Conservation (phyloP, 2,797 vertebrate genomes). For the Rhyacichthys aspro region DNA sequence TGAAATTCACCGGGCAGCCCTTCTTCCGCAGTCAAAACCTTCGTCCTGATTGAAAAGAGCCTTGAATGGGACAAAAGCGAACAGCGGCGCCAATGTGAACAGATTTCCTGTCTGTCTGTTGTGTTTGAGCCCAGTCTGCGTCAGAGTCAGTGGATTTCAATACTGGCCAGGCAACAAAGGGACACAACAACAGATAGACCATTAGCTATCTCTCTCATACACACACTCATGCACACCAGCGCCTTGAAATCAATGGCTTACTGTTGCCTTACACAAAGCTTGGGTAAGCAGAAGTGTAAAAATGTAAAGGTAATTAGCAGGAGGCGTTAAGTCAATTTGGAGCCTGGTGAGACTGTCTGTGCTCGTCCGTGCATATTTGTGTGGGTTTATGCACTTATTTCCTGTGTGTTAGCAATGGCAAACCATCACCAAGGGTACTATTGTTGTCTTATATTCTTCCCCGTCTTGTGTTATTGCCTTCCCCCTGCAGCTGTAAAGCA, state of each 20-base stretch:
- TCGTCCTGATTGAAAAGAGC: conserved; percentile 5
- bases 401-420: conserved; percentile 21
- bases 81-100: conserved; percentile 39
- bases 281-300: conserved; percentile 63
- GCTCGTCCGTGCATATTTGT: conserved; percentile 37
- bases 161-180: conserved; percentile 31
- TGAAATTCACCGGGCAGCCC: conserved; percentile 1
- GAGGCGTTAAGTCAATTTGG: conserved; percentile 57
- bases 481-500: conserved; percentile 16
- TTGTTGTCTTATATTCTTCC: conserved; percentile 32
- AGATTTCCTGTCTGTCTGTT: conserved; percentile 41
- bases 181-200: conserved; percentile 11
- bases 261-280: conserved; percentile 58
- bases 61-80: conserved; percentile 18
- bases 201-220: conserved; percentile 26
- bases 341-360: conserved; percentile 38
- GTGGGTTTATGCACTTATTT: conserved; percentile 7
- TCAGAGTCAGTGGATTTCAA: conserved; percentile 40
- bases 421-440: conserved; percentile 49
- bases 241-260: conserved; percentile 56
- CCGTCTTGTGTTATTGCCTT: conserved; percentile 33
- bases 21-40: conserved; percentile 14
- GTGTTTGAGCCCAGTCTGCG: conserved; percentile 15
- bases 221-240: conserved; percentile 5
- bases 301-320: conserved; percentile 73